A percentile compares a stretch with the other conserved stretches of the same genome.
Conservation (phyloP, 2,797 vertebrate species). For the Sebastiscus albofasciatus region DNA sequence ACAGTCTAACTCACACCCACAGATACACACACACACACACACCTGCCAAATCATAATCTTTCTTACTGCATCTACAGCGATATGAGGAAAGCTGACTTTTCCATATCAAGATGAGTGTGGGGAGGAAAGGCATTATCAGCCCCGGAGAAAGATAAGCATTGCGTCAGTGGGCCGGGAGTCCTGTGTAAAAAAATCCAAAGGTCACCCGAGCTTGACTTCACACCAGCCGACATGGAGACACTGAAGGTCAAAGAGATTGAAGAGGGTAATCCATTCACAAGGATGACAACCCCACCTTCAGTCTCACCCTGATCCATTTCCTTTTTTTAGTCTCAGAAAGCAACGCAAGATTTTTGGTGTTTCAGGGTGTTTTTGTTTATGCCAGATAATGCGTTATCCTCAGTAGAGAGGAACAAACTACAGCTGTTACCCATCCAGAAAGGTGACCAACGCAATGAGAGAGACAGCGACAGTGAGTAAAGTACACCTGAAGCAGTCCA, state of each 20-base stretch:
- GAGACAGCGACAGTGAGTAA: slow-evolving; percentile 5
- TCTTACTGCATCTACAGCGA: slow-evolving; percentile 62
- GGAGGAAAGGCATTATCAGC: slow-evolving; percentile 65
- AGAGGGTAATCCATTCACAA: slow-evolving; percentile 64
- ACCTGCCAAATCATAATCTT: slow-evolving; percentile 54
- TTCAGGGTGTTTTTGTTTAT: background rate
- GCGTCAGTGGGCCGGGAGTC: slow-evolving; percentile 51
- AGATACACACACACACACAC: background rate
- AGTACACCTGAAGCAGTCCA: slow-evolving; percentile 38
- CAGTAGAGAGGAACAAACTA: background rate
- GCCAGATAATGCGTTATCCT: background rate
- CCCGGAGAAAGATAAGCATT: slow-evolving; percentile 71
- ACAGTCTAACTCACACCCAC: slow-evolving; percentile 13
- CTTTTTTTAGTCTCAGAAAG: background rate
- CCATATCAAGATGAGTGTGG: slow-evolving; percentile 65
- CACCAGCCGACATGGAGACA: slow-evolving; percentile 59
- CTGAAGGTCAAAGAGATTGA: slow-evolving; percentile 78
- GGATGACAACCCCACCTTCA: slow-evolving; percentile 54
- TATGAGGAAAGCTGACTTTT: slow-evolving; percentile 74
- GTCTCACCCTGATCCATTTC: slow-evolving; percentile 39
- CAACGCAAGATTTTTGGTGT: background rate
- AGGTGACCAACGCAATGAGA: slow-evolving; percentile 14
- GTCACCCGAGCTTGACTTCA: slow-evolving; percentile 66
- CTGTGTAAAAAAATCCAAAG: slow-evolving; percentile 72
- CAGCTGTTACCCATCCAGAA: background rate